Evolutionary conservation across 2,888 invertebrate species (phyloP).

Genomic region (Dicranocentrus wangi): DNA sequence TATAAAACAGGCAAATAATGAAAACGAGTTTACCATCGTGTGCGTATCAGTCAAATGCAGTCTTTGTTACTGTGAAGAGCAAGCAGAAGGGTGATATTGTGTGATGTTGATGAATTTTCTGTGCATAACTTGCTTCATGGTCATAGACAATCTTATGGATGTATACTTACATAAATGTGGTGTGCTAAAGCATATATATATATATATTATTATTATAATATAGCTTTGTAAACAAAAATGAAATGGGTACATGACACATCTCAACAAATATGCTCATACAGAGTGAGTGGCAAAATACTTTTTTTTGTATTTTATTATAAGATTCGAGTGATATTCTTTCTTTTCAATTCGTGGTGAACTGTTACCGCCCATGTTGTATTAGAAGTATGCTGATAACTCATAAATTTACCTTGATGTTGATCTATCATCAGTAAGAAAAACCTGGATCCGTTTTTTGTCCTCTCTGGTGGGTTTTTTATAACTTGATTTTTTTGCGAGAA

Average conservation of each 20-base stretch:
- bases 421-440: background rate
- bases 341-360: background rate
- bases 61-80: background rate
- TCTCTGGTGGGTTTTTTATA: constrained; percentile 7
- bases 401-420: background rate
- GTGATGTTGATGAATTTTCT: background rate
- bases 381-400: too few species aligned
- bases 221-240: too few species aligned
- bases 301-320: background rate
- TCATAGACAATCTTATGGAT: too few species aligned
- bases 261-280: too few species aligned
- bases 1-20: background rate
- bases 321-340: background rate
- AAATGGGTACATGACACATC: too few species aligned
- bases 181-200: too few species aligned
- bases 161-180: background rate
- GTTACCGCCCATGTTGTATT: too few species aligned
- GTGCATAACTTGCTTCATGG: background rate
- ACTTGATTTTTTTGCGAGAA: constrained; percentile 22
- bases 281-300: too few species aligned
- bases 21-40: constrained; percentile 11
- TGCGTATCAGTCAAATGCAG: background rate
- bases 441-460: constrained; percentile 11
- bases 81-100: too few species aligned
- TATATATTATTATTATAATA: too few species aligned